phyloP scores from a whole-genome alignment of 1,140 invertebrate genomes.

The Drosophila pectinifera region DNA sequence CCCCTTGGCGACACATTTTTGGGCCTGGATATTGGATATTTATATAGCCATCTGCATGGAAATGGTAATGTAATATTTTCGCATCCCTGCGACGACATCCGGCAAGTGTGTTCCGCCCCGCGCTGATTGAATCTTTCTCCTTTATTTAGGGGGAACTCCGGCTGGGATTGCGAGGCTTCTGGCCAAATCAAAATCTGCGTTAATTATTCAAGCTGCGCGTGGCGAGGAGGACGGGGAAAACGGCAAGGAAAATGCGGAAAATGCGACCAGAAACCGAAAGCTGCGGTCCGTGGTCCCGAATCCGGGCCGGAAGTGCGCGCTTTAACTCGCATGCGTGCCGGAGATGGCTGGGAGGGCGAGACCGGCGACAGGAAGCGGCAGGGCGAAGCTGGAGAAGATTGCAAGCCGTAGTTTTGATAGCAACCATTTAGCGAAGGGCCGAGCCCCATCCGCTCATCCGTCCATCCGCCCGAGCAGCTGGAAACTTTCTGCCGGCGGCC shows the following conservation, averaged over 20 bases:
- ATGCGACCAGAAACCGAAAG: constrained; percentile 57
- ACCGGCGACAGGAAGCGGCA: not conserved
- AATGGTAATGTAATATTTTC: constrained; percentile 44
- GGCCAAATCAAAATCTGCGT: constrained; percentile 62
- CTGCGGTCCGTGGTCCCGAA: constrained; percentile 50
- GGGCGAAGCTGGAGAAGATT: constrained; percentile 31
- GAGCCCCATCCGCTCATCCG: constrained; percentile 17
- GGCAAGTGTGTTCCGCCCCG: constrained; percentile 14
- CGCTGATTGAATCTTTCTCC: constrained; percentile 32
- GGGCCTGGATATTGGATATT: constrained; percentile 37
- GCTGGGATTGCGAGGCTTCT: constrained; percentile 5
- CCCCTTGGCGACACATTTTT: constrained; percentile 45
- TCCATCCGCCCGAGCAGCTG: constrained; percentile 41
- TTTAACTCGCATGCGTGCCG: constrained; percentile 66
- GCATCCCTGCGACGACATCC: not conserved
- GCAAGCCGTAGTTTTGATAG: constrained; percentile 74
- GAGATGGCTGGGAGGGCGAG: constrained; percentile 12
- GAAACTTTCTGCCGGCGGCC: constrained; percentile 70
- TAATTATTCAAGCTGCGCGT: constrained; percentile 66
- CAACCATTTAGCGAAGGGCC: constrained; percentile 60
- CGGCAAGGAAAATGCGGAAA: constrained; percentile 15
- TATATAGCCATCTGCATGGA: constrained; percentile 29
- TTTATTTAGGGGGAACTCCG: not conserved
- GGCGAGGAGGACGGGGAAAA: not conserved
- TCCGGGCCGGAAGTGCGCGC: constrained; percentile 68